Conservation (phyloP, 2,113 vertebrate species). For the Taurulus bubalis region DNA sequence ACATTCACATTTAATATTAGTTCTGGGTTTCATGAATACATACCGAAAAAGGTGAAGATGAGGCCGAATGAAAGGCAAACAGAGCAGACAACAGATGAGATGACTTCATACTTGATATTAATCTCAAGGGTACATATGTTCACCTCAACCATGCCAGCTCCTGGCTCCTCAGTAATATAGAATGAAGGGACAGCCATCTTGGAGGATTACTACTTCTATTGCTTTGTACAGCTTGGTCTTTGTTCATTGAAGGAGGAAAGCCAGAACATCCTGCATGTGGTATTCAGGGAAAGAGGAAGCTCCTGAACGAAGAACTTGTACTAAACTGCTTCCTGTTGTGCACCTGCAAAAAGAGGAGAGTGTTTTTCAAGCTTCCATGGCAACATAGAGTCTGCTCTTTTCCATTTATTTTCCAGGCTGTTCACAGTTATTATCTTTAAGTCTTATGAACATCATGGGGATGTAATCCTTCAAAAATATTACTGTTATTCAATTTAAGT, state of each 20-base stretch:
- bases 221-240: constrained; percentile 22
- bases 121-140: constrained; percentile 82
- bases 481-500: background rate
- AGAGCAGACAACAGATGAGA: constrained; percentile 85
- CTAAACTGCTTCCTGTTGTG: constrained; percentile 64
- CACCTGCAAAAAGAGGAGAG: constrained; percentile 64
- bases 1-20: background rate
- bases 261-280: constrained; percentile 15
- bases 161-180: constrained; percentile 78
- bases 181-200: constrained; percentile 79
- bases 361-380: background rate
- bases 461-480: background rate
- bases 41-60: constrained; percentile 91
- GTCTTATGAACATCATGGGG: background rate
- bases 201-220: constrained; percentile 50
- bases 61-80: constrained; percentile 87
- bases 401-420: background rate
- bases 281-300: constrained; percentile 58
- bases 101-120: constrained; percentile 81
- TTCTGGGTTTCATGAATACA: constrained; percentile 47
- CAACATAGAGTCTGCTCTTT: background rate
- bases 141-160: constrained; percentile 51
- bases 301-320: constrained; percentile 20
- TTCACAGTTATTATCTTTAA: constrained; percentile 1
- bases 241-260: constrained; percentile 41